These are phyloP conservation scores for Corythornis cristatus DNA, from an alignment of 2,113 vertebrate species.

Conservation along the genomic window DNA sequence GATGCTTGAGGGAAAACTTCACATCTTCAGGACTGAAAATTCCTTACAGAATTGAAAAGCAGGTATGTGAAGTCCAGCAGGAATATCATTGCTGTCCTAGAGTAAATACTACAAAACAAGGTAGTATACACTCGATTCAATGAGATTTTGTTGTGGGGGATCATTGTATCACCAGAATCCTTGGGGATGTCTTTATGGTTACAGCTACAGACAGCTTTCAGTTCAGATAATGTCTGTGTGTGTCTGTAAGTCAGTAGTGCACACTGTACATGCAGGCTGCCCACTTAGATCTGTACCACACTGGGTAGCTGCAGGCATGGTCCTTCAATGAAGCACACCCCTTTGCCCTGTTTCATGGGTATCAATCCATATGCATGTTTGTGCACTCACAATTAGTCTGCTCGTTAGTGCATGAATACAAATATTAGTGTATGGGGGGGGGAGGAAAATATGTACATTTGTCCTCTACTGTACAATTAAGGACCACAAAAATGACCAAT, in stretches of 20 bases:
- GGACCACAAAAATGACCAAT: not conserved
- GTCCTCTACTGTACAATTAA: not conserved
- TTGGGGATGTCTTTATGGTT: not conserved
- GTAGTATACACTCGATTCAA: not conserved
- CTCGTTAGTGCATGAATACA: not conserved
- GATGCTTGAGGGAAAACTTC: not conserved
- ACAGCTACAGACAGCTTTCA: not conserved
- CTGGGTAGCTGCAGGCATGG: not conserved
- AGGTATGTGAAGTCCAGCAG: not conserved
- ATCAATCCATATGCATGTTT: not conserved
- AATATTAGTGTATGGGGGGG: not conserved
- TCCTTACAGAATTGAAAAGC: not conserved
- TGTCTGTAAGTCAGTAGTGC: not conserved
- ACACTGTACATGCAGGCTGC: not conserved
- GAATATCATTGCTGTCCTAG: not conserved
- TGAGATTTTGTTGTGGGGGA: not conserved
- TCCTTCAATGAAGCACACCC: not conserved
- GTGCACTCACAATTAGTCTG: not conserved
- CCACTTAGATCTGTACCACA: accelerated
- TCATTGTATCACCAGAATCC: not conserved
- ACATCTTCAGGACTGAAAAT: not conserved
- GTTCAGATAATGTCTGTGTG: not conserved
- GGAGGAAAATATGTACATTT: not conserved
- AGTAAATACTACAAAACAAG: not conserved
- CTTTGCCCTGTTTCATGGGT: not conserved